These are phyloP conservation scores for Leucophenga varia DNA, from an alignment of 1,140 invertebrate genomes.

Conservation along the genomic window DNA sequence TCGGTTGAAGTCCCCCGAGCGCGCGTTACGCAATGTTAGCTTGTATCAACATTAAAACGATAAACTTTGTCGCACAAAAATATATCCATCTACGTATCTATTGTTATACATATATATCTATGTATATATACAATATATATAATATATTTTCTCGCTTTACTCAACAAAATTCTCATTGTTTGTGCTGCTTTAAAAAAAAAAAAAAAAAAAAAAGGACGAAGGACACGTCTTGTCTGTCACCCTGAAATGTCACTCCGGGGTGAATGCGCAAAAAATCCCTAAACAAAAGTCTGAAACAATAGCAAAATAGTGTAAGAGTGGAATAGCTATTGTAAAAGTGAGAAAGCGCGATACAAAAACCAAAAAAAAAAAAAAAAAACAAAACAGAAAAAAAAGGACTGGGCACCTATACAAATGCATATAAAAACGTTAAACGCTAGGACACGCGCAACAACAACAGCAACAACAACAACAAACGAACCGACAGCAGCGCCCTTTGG, in stretches of 20 bases:
- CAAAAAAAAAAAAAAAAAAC: conserved; percentile 10
- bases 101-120: too few species aligned
- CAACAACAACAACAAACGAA: not conserved
- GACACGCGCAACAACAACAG: not conserved
- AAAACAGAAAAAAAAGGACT: conserved; percentile 1
- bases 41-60: conserved; percentile 53
- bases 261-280: conserved; percentile 32
- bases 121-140: too few species aligned
- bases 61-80: conserved; percentile 44
- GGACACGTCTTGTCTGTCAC: conserved; percentile 55
- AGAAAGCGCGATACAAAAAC: conserved; percentile 18
- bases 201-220: conserved; percentile 39
- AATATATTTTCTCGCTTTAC: too few species aligned
- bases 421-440: too few species aligned
- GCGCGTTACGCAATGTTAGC: too few species aligned
- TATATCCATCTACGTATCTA: too few species aligned
- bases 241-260: conserved; percentile 52
- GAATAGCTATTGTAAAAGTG: not conserved
- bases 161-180: too few species aligned
- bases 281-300: conserved; percentile 36
- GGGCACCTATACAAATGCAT: too few species aligned
- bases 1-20: too few species aligned
- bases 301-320: too few species aligned
- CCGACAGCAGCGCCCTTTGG: not conserved
- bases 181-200: conserved; percentile 18